Conservation (phyloP, 2,888 invertebrate genomes). For the Macrosoma leucophasiata region DNA sequence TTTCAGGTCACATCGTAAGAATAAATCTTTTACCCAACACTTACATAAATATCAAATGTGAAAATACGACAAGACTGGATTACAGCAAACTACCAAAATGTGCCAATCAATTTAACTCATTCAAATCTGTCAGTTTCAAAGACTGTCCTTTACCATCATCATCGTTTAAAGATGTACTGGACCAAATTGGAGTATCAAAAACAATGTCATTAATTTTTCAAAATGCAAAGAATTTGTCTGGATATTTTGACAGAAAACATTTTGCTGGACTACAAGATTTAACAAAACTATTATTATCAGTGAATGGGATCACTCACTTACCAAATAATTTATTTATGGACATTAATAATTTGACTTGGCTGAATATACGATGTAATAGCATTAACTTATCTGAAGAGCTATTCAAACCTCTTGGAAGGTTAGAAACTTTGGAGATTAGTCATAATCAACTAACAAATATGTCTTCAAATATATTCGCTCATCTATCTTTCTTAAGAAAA, state of each 20-base stretch:
- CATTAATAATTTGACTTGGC: constrained; percentile 76
- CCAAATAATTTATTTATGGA: constrained; percentile 78
- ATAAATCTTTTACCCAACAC: constrained; percentile 61
- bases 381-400: constrained; percentile 73
- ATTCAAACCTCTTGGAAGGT: constrained; percentile 71
- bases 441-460: constrained; percentile 79
- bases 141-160: constrained; percentile 72
- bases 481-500: constrained; percentile 74
- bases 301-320: constrained; percentile 77
- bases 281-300: constrained; percentile 74
- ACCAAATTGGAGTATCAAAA: constrained; percentile 61
- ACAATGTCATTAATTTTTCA: constrained; percentile 74
- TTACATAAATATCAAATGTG: constrained; percentile 63
- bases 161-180: constrained; percentile 65
- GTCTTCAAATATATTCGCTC: constrained; percentile 77
- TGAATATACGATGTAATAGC: constrained; percentile 79
- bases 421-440: constrained; percentile 79
- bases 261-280: constrained; percentile 73
- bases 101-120: constrained; percentile 52
- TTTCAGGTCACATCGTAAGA: constrained; percentile 59
- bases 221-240: constrained; percentile 69
- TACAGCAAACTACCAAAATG: constrained; percentile 65
- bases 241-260: constrained; percentile 74
- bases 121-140: constrained; percentile 67
- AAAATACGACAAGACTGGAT: constrained; percentile 54